These are phyloP conservation scores for Cantharis rufa DNA, from an alignment of 2,888 invertebrate genomes.

Conservation along the genomic window DNA sequence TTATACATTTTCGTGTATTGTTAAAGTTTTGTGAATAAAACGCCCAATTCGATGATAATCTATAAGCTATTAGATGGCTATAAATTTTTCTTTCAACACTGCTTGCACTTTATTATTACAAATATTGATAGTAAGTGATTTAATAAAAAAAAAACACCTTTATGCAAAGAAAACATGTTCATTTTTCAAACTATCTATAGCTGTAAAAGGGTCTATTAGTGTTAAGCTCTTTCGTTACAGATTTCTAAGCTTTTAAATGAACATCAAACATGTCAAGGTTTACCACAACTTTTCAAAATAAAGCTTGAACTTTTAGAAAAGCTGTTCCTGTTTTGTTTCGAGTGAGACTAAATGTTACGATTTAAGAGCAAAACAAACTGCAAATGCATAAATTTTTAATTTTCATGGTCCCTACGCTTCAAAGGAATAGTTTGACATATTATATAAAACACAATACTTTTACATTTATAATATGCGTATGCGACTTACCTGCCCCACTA, in stretches of 20 bases:
- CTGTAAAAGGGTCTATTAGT: not conserved
- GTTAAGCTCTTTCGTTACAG: not conserved
- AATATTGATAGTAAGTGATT: not conserved
- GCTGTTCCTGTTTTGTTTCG: slow-evolving; percentile 5
- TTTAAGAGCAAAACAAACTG: not conserved
- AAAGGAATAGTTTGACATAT: not conserved
- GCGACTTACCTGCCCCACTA: slow-evolving; percentile 9
- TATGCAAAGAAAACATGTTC: not conserved
- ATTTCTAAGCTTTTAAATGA: slow-evolving; percentile 9
- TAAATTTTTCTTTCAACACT: not conserved
- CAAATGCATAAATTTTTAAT: slow-evolving; percentile 16
- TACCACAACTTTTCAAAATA: slow-evolving; percentile 7
- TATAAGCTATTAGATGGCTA: not conserved
- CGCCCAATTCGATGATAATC: not conserved
- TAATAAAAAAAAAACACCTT: not conserved
- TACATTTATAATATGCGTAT: not conserved
- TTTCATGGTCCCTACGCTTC: slow-evolving; percentile 11
- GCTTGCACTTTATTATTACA: not conserved
- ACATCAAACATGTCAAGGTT: slow-evolving; percentile 20
- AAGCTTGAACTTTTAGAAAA: not conserved
- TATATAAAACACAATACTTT: not conserved
- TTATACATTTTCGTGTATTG: not conserved
- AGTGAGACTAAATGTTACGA: not conserved
- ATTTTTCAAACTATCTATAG: not conserved
- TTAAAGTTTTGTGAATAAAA: not conserved